Evolutionary conservation across 2,888 invertebrate genomes (phyloP), one percentile per base, ranked within the genome.

Genomic region (Carpatolechia fugitivella): DNA sequence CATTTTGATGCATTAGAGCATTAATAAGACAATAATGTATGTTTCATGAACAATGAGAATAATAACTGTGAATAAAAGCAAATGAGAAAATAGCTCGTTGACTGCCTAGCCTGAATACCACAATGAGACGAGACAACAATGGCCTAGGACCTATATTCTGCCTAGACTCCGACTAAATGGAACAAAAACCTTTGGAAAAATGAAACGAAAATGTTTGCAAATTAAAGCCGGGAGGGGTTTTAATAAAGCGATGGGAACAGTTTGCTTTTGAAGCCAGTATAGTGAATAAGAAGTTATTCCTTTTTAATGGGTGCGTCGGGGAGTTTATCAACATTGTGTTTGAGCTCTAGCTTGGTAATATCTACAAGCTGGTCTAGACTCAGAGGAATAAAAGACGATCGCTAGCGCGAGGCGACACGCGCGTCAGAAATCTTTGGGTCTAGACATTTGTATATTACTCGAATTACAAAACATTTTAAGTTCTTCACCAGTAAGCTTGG

Each of bases 51-150:
- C 88, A 88, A 87, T 85, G 82, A 74, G 73, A 74, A 84, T 85
- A 85, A 85, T 83, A 79, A 78, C 78, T 73, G 73, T 67, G 78
- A 72, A 84, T 85, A 85, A 85, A 85, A 69, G 80, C 65, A 84
- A 87, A 86, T 85, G 85, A 78, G 82, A 86, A 86, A 85, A 85
- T 85, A 76, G 84, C 85, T 81, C 83, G 83, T 83, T 80, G 79
- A 79, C 77, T 82, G 71, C 72, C 24, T 70, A 69, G 73, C 68
- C 72, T 80, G 78, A 74, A 76, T 77, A 77, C 68, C 76, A 88
- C 88, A 87, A 88, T 87, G 82, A 74, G 70, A 73, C 68, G 69
- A 35, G 72, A 72, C 76, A 79, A 87, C 85, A 87, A 87, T 87
- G 62, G 81, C 61, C 70, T 65, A 77, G 78, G 77, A 79, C 80